phyloP scores from a whole-genome alignment of 2,888 invertebrate species.

The Athrips mouffetella region DNA sequence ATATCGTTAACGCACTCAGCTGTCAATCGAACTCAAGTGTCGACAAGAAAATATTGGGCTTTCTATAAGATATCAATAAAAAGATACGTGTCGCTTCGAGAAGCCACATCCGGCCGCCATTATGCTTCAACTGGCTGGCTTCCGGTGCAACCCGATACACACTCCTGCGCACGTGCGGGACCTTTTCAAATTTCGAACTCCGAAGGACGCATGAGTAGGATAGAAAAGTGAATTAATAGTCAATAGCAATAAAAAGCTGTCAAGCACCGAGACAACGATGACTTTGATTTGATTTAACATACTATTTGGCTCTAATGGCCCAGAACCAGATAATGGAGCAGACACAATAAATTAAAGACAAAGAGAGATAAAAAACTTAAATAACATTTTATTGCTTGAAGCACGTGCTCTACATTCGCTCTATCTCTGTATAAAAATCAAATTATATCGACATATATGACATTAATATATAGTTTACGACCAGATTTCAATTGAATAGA shows the following conservation, averaged over 20 bases:
- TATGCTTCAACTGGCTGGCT: conserved; percentile 67
- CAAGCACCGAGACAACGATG: conserved; percentile 11
- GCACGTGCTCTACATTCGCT: conserved; percentile 23
- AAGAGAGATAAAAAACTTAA: conserved; percentile 26
- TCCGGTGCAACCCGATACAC: conserved; percentile 77
- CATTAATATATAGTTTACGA: background rate
- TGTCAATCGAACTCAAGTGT: conserved; percentile 58
- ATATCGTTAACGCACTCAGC: conserved; percentile 38
- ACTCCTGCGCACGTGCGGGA: conserved; percentile 78
- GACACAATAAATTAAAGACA: conserved; percentile 23
- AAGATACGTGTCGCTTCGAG: conserved; percentile 76
- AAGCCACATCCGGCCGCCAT: conserved; percentile 75
- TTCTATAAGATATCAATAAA: conserved; percentile 73
- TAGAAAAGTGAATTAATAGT: conserved; percentile 28
- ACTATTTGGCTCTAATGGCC: conserved; percentile 23
- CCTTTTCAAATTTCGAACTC: conserved; percentile 68
- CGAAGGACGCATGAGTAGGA: conserved; percentile 41
- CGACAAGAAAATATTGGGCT: conserved; percentile 70
- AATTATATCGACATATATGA: background rate
- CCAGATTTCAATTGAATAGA: conserved; percentile 6
- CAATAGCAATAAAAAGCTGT: conserved; percentile 10
- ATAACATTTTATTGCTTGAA: conserved; percentile 7
- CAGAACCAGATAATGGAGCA: conserved; percentile 21
- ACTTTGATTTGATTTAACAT: conserved; percentile 21
- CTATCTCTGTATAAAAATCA: conserved; percentile 3